Base-by-base conservation (phyloP, 2,888 invertebrate genomes). In the Lobophora halterata region DNA sequence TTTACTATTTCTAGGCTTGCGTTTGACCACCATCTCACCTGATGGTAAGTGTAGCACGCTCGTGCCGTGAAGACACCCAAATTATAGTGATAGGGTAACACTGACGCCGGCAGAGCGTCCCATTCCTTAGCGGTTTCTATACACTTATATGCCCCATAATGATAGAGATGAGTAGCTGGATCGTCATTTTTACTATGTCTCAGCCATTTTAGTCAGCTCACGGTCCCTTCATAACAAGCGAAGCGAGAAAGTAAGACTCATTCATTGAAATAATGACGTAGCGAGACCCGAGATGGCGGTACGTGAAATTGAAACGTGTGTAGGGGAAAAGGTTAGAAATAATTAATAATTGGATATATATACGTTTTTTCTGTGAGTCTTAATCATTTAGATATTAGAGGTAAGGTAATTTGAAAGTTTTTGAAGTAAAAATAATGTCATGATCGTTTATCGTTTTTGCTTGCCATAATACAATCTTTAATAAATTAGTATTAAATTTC, bases 181-280 rank as follows among this genome's bases (percentile, higher is more conserved):
- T 17, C n/a, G n/a, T n/a, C 18, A 19, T 19, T 24, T 26, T 3
- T 29, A 32, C 32, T 19, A 27, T 33, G 43, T 26, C 11, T 12
- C 17, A 23, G 23, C 37, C 28, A 24, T 57, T 53, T 43, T 42
- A 32, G 50, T 48, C 30, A 9, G 44, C 46, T 49, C 50, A 47
- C 42, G 37, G 44, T 55, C 52, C 56, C 52, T 64, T 58, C 52
- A 55, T 62, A 65, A 64, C 58, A 56, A 54, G 52, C 50, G 47
- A 24, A 58, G 53, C 56, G 52, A 52, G 57, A 69, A 70, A 65
- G 60, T 61, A 61, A 66, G 62, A 70, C 58, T 68, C 71, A 63
- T 71, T 70, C 66, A 66, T 66, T 67, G 62, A 65, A 62, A 65
- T 71, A 71, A 72, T 67, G 73, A 72, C 68, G 60, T 44, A 52